Percentiles rank a stretch among this genome's conserved stretches.
phyloP scores from a whole-genome alignment of 2,888 invertebrate species.

The Caenorhabditis japonica region DNA sequence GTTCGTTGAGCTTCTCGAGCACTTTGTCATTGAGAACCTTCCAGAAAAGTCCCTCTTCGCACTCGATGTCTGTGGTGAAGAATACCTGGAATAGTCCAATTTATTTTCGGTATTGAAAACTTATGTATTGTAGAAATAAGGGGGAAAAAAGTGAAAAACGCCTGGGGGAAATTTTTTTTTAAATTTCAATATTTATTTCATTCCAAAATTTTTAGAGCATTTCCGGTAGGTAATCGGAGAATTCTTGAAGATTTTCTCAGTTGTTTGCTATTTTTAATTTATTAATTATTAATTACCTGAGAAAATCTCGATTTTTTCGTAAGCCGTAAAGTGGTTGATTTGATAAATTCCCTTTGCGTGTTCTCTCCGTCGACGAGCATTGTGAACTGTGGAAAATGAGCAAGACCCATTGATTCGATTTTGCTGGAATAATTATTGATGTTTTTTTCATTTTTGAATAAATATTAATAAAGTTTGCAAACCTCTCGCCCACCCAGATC shows the following conservation, averaged over 20 bases:
- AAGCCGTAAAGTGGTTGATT: constrained; percentile 37
- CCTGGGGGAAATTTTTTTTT: too few species aligned
- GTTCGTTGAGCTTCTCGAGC: constrained; percentile 33
- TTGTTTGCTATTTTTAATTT: too few species aligned
- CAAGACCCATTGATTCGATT: constrained; percentile 47
- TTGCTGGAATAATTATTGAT: constrained; percentile 49
- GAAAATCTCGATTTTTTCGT: constrained; percentile 38
- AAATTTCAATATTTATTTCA: too few species aligned
- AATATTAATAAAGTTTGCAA: too few species aligned
- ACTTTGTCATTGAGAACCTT: constrained; percentile 41
- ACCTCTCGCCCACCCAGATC: constrained; percentile 61
- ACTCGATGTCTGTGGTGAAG: constrained; percentile 57
- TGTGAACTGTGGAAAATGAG: constrained; percentile 55
- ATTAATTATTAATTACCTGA: constrained; percentile 28
- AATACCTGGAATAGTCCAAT: constrained; percentile 50
- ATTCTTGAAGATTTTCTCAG: too few species aligned
- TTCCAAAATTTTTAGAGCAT: too few species aligned
- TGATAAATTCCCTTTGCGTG: constrained; percentile 47
- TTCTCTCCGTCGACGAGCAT: constrained; percentile 55
- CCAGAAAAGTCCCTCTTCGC: constrained; percentile 58
- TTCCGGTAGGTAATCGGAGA: too few species aligned
- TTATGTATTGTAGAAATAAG: not conserved
- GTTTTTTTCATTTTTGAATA: too few species aligned
- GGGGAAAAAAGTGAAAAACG: too few species aligned
- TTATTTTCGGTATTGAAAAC: constrained; percentile 1